Percentiles rank a stretch among this genome's conserved stretches.
Evolutionary conservation across 2,888 invertebrate genomes (phyloP).

Genomic region (Deilephila porcellus): DNA sequence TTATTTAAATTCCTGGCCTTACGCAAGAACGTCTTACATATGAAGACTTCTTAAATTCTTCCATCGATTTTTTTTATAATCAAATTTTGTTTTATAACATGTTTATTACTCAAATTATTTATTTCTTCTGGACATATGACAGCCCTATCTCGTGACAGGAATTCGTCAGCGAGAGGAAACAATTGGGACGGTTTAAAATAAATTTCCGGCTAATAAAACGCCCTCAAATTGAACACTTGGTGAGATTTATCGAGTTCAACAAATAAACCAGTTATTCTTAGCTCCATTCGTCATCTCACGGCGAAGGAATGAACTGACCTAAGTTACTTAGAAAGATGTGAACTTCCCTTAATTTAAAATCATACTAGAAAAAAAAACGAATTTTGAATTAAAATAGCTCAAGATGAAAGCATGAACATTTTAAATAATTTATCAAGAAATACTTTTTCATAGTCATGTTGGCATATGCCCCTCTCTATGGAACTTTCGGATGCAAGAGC

Average conservation of each 20-base stretch:
- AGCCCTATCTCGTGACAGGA: constrained; percentile 16
- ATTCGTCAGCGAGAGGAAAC: constrained; percentile 24
- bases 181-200: constrained; percentile 20
- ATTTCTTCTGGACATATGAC: background rate
- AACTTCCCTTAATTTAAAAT: background rate
- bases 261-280: background rate
- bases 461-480: too few relatives aligned
- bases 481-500: too few relatives aligned
- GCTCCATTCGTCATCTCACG: too few relatives aligned
- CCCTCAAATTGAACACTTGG: constrained; percentile 11
- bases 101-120: background rate
- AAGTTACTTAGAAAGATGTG: too few relatives aligned
- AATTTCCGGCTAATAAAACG: constrained; percentile 20
- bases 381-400: too few relatives aligned
- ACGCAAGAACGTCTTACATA: too few relatives aligned
- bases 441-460: too few relatives aligned
- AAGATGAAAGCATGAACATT: too few relatives aligned
- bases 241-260: constrained; percentile 12
- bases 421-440: too few relatives aligned
- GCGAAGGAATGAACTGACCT: too few relatives aligned
- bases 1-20: too few relatives aligned
- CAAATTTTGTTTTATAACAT: background rate
- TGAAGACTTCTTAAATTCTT: background rate
- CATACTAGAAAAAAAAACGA: too few relatives aligned
- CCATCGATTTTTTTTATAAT: background rate